Percentiles rank a stretch among this genome's conserved stretches.
These are phyloP conservation scores for Battus philenor DNA, from an alignment of 1,140 invertebrate genomes.

Conservation along the genomic window DNA sequence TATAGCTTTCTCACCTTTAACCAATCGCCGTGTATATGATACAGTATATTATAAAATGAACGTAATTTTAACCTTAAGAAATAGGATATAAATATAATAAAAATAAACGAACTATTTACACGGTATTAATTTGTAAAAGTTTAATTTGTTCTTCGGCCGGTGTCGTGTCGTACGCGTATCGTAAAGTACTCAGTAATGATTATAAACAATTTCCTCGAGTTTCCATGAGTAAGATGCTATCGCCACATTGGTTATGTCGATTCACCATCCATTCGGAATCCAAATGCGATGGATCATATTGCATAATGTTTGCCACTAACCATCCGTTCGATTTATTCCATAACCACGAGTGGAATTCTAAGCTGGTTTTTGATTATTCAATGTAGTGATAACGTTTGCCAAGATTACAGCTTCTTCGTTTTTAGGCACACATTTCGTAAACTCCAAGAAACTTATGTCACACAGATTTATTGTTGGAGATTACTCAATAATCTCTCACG, in stretches of 20 bases:
- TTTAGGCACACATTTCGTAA: not conserved
- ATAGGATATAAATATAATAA: too few relatives aligned
- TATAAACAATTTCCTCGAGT: constrained; percentile 38
- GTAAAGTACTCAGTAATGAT: constrained; percentile 18
- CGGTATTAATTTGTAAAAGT: too few relatives aligned
- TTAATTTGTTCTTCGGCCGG: too few relatives aligned
- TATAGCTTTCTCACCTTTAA: too few relatives aligned
- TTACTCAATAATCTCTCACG: too few relatives aligned
- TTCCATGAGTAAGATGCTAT: constrained; percentile 57
- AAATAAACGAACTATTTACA: too few relatives aligned
- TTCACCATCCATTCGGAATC: constrained; percentile 39
- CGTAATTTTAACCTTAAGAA: too few relatives aligned
- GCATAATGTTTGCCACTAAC: constrained; percentile 27
- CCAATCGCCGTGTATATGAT: too few relatives aligned
- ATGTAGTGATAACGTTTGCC: constrained; percentile 14
- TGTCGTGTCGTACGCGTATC: constrained; percentile 25
- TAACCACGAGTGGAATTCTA: constrained; percentile 15
- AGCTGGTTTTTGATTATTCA: constrained; percentile 16
- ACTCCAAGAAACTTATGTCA: not conserved
- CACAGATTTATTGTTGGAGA: too few relatives aligned
- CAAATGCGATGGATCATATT: constrained; percentile 36
- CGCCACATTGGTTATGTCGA: constrained; percentile 32
- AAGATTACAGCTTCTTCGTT: constrained; percentile 13
- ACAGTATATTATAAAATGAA: too few relatives aligned
- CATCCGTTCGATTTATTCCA: constrained; percentile 14